Percentiles rank a stretch among this genome's conserved stretches.
Conservation (phyloP, 2,113 vertebrate species). For the Tragelaphus strepsiceros region DNA sequence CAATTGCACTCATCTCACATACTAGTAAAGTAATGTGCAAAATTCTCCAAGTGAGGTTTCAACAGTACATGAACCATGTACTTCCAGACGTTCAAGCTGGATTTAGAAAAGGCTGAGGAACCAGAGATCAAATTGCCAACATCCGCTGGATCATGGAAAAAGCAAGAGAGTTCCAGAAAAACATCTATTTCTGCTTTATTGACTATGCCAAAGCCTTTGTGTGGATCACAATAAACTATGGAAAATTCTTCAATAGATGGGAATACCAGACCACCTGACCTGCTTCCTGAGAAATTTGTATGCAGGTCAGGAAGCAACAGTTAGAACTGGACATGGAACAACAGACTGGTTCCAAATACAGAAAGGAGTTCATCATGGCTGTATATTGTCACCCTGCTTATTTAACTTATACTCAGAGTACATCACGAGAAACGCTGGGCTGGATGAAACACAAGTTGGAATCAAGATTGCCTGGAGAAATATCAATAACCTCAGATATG, state of each 20-base stretch:
- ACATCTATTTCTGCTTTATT: neutral
- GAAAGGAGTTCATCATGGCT: neutral
- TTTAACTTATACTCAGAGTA: neutral
- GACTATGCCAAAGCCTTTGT: neutral
- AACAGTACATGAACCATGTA: fast-evolving
- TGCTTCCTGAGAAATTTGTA: neutral
- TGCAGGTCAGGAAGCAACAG: neutral
- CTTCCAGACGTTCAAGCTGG: neutral
- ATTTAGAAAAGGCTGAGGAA: neutral
- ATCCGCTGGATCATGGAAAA: neutral
- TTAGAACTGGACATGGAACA: neutral
- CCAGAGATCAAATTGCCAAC: neutral
- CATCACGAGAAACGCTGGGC: neutral
- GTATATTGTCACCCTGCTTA: neutral
- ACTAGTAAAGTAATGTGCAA: neutral
- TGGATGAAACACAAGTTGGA: neutral
- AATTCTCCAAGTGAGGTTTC: neutral
- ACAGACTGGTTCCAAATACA: neutral
- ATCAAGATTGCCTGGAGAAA: neutral
- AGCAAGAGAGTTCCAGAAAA: neutral
- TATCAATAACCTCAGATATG: neutral
- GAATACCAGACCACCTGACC: neutral
- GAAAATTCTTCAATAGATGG: no score
- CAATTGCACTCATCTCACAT: neutral
- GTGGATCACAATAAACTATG: neutral